A percentile compares a stretch with the other conserved stretches of the same genome.
Conservation (phyloP, 2,113 vertebrate genomes). For the Mesoclemmys tuberculata region DNA sequence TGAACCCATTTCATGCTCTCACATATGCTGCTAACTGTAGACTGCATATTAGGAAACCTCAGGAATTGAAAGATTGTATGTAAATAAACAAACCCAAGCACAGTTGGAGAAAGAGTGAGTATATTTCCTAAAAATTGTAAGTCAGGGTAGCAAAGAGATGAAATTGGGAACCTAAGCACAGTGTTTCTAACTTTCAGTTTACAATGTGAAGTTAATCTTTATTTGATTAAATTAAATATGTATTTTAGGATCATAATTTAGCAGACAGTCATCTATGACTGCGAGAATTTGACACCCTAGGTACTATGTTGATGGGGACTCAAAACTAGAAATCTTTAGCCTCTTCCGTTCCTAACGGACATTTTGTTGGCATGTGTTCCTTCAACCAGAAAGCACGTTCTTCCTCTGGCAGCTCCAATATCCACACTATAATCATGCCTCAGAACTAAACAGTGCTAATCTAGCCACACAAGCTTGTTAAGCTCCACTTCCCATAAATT, state of each 20-base stretch:
- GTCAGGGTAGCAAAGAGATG: not conserved
- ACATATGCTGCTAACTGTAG: not conserved
- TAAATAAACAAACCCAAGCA: too few relatives aligned
- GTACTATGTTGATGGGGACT: not conserved
- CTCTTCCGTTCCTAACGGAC: not conserved
- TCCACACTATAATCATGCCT: not conserved
- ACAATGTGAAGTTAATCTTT: not conserved
- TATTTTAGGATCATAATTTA: too few relatives aligned
- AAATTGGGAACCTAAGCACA: too few relatives aligned
- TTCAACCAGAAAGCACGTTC: not conserved
- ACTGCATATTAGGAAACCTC: not conserved
- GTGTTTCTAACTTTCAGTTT: not conserved
- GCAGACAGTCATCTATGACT: too few relatives aligned
- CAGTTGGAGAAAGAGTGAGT: too few relatives aligned
- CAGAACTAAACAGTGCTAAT: not conserved
- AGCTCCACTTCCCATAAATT: not conserved
- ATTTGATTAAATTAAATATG: not conserved
- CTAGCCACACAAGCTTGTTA: not conserved
- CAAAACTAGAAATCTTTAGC: not conserved
- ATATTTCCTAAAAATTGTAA: not conserved
- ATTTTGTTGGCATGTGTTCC: not conserved
- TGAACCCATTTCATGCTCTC: not conserved
- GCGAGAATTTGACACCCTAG: not conserved
- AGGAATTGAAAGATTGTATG: not conserved
- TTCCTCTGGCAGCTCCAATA: not conserved